Conservation (phyloP, 2,113 vertebrate species). For the Phycodurus eques region DNA sequence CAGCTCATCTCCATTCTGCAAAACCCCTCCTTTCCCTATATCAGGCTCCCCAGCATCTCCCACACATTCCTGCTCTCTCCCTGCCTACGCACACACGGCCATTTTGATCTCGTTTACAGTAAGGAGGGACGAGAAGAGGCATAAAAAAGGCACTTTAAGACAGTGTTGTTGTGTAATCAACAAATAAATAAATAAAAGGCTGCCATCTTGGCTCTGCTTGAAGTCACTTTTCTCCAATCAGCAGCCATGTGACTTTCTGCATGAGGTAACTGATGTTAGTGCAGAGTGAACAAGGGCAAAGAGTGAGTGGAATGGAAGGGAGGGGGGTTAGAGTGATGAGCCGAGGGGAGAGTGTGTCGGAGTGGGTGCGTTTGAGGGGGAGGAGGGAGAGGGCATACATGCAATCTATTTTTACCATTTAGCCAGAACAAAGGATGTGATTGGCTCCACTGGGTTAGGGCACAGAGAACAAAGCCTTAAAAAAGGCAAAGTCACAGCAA, state of each 20-base stretch:
- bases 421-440: conserved; percentile 67
- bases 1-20: conserved; percentile 28
- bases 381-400: conserved; percentile 32
- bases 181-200: conserved; percentile 59
- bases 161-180: conserved; percentile 64
- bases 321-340: conserved; percentile 43
- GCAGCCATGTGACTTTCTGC: conserved; percentile 75
- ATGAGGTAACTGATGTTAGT: conserved; percentile 71
- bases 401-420: conserved; percentile 74
- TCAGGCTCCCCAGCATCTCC: conserved; percentile 64
- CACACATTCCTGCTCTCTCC: conserved; percentile 67
- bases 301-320: conserved; percentile 20
- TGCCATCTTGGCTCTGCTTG: conserved; percentile 74
- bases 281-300: conserved; percentile 46
- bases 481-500: conserved; percentile 58
- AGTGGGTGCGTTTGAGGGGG: conserved; percentile 51
- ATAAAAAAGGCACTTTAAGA: conserved; percentile 19
- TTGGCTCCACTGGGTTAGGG: conserved; percentile 53
- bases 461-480: conserved; percentile 50
- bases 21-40: conserved; percentile 17
- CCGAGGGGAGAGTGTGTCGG: conserved; percentile 49
- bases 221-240: conserved; percentile 71
- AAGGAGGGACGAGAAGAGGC: conserved; percentile 10
- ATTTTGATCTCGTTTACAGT: conserved; percentile 69
- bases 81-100: conserved; percentile 64